Conservation (phyloP, 2,113 vertebrate species). For the Nycticryphes semicollaris region DNA sequence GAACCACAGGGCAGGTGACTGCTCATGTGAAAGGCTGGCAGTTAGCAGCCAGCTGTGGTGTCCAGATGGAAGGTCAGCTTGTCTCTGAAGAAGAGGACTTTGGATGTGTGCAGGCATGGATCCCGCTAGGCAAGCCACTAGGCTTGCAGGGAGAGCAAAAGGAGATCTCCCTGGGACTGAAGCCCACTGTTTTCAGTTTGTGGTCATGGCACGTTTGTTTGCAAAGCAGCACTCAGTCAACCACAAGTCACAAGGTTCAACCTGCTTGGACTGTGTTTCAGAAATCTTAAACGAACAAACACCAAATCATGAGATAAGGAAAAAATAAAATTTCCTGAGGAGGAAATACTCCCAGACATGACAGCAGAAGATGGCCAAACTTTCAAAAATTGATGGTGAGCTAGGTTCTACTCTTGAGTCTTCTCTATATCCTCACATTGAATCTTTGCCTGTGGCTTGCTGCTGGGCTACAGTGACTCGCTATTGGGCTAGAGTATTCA, state of each 20-base stretch:
- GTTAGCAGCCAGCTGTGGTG: neutral
- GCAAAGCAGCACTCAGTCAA: conserved; percentile 27
- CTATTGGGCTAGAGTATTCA: neutral
- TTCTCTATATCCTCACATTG: neutral
- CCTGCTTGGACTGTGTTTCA: neutral
- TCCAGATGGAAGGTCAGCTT: neutral
- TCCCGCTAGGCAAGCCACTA: neutral
- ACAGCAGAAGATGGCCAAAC: neutral
- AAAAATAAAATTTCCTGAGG: neutral
- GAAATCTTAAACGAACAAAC: conserved; percentile 31
- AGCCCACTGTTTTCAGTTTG: conserved; percentile 29
- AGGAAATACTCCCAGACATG: neutral
- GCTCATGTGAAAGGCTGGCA: neutral
- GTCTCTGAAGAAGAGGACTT: neutral
- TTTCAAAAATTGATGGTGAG: neutral
- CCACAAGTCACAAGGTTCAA: conserved; percentile 38
- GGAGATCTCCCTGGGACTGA: neutral
- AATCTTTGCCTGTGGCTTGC: neutral
- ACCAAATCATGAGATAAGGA: conserved; percentile 24
- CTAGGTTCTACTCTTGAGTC: neutral
- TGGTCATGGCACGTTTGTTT: conserved; percentile 27
- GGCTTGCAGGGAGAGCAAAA: neutral
- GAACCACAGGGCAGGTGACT: neutral
- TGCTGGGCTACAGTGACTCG: neutral
- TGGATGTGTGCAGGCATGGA: neutral